Evolutionary conservation across 2,888 invertebrate species (phyloP), one percentile per base, ranked within the genome.

Genomic region (Ophraella communa): DNA sequence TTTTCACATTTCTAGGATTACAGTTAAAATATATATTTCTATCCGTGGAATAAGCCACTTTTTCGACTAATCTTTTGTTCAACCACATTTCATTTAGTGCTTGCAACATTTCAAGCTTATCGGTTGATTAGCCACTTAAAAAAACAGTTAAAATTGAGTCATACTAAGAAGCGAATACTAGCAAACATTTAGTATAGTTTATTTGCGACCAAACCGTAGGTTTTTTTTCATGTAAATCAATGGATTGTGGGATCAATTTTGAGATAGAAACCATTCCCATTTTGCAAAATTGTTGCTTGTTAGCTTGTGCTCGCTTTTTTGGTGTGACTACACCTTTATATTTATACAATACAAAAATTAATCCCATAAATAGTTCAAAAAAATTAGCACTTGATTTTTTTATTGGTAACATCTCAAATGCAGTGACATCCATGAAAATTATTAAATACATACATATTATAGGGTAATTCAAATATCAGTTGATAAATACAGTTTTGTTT

Each of bases 351-450:
- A 66, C 47, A 60, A 62, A 66, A 63, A 63, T 39, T 57, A 63
- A 66, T 66, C 60, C 63, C 63, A 62, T 60, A 63, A 54, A 47
- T 27, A 62, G 55, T 52, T 49, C 27, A 60, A 56, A 66, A 49
- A 66, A 30, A 33, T 63, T 60, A 42, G 58, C 66, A 63, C 63
- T 64, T 45, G 57, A 59, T 53, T 62, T 66, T 53, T 66, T 56
- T 44, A 62, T n/a, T 65, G 65, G 65, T 65, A 65, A 65, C 65
- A 58, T 54, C n/a, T 39, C 39, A 39, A 39, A 17, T 17, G 39
- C 17, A 39, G 14, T 8, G 14, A 39, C 39, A 17, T 39, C 17
- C 39, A 39, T 17, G 39, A 39, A 39, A 8, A 2, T 17, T 17
- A 39, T 39, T 39, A 17, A 39, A 39, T 39, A 7, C 17, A 17